These are phyloP conservation scores for Osmerus eperlanus DNA, from an alignment of 2,113 vertebrate genomes.

Conservation along the genomic window DNA sequence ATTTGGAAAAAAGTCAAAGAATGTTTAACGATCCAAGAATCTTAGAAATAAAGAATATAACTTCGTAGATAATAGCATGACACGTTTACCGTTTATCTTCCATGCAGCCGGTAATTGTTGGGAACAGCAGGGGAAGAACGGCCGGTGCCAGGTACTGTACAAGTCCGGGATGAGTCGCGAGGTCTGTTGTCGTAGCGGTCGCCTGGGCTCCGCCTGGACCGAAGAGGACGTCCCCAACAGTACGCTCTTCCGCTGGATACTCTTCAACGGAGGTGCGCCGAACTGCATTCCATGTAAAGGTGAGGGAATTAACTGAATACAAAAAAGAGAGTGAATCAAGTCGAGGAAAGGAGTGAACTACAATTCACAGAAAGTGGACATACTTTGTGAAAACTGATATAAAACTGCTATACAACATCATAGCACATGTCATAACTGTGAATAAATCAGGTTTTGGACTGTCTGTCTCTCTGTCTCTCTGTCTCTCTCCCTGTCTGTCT, in stretches of 20 bases:
- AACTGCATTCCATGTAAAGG: constrained; percentile 89
- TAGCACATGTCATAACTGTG: no score
- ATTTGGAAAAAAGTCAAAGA: no score
- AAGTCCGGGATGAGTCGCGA: constrained; percentile 83
- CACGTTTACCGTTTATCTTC: constrained; percentile 25
- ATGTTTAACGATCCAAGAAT: no score
- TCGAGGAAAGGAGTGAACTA: no score
- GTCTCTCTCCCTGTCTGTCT: neutral
- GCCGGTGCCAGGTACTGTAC: constrained; percentile 86
- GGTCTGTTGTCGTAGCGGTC: constrained; percentile 82
- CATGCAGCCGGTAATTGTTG: constrained; percentile 87
- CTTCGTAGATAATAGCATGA: neutral
- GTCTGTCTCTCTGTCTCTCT: no score
- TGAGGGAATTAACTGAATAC: constrained; percentile 36
- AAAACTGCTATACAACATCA: no score
- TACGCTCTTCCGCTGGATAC: constrained; percentile 87
- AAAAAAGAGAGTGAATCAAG: neutral
- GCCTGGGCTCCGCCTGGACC: constrained; percentile 83
- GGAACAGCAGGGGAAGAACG: constrained; percentile 85
- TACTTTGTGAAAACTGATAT: no score
- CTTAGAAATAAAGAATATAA: neutral
- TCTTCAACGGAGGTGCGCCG: constrained; percentile 85
- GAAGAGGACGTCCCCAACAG: constrained; percentile 85
- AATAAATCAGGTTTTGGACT: no score
- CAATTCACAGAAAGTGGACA: neutral